Evolutionary conservation across 30 jellyfish, hydroid and myxozoan genomes (phyloP).

Genomic region (Haliclystus octoradiatus): DNA sequence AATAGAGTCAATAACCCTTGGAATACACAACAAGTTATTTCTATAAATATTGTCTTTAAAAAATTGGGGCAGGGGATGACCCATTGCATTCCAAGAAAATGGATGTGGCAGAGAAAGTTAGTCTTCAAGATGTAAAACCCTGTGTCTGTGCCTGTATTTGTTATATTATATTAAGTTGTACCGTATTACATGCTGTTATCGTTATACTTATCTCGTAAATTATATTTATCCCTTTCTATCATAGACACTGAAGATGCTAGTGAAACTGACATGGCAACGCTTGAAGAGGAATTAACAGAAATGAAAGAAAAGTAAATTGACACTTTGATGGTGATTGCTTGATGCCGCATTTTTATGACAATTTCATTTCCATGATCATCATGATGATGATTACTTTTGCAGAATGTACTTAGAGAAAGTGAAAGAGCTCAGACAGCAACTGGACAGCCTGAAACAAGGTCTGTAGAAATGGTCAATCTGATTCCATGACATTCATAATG

Average conservation of each 20-base stretch:
- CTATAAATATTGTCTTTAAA: too few relatives aligned
- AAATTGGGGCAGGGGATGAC: too few relatives aligned
- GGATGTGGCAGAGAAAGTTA: too few relatives aligned
- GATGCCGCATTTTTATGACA: too few relatives aligned
- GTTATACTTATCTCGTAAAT: not conserved
- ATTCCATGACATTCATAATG: too few relatives aligned
- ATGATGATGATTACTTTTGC: not conserved
- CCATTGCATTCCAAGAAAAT: too few relatives aligned
- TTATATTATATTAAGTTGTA: not conserved
- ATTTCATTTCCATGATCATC: not conserved
- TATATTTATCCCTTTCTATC: not conserved
- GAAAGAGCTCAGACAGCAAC: conserved; percentile 67
- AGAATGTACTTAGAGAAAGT: conserved; percentile 92
- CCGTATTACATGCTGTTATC: not conserved
- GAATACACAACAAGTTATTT: too few relatives aligned
- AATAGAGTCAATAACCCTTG: too few relatives aligned
- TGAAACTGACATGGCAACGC: conserved; percentile 98
- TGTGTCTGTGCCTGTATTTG: not conserved
- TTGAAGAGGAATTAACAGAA: conserved; percentile 95
- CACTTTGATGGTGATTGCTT: too few relatives aligned
- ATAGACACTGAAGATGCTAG: conserved; percentile 98
- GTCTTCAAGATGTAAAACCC: not conserved
- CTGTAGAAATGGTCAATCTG: too few relatives aligned
- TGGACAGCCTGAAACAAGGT: conserved; percentile 77
- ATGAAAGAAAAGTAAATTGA: conserved; percentile 67